A percentile compares a stretch with the other conserved stretches of the same genome.
phyloP scores from a whole-genome alignment of 2,113 vertebrate genomes.

The Fregata magnificens region DNA sequence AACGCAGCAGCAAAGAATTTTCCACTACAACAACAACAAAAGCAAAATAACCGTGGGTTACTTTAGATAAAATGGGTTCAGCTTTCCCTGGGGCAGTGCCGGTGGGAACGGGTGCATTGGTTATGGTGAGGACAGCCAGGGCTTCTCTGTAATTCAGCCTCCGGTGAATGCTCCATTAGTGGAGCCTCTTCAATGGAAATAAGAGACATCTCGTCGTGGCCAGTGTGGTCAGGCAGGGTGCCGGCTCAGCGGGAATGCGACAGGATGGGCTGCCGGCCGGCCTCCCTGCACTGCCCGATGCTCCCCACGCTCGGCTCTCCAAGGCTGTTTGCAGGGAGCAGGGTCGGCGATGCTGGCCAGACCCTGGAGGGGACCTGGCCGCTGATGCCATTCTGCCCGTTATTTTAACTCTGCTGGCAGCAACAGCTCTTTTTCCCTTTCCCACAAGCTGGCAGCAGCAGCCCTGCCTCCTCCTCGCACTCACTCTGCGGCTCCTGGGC shows the following conservation, averaged over 20 bases:
- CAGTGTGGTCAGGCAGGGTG: not conserved
- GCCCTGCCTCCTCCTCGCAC: not conserved
- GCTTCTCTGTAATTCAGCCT: not conserved
- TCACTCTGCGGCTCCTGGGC: fast-evolving
- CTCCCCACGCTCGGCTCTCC: not conserved
- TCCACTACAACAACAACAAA: not conserved
- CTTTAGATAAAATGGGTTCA: not conserved
- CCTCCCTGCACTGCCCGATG: not conserved
- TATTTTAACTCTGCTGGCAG: not conserved
- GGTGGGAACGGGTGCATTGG: not conserved
- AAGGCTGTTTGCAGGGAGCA: not conserved
- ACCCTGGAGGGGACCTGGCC: not conserved
- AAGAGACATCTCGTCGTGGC: fast-evolving
- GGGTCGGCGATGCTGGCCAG: not conserved
- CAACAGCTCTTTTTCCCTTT: not conserved
- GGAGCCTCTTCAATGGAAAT: not conserved
- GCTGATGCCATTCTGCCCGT: not conserved
- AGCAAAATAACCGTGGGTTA: not conserved
- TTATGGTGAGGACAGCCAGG: not conserved
- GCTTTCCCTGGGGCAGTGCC: fast-evolving
- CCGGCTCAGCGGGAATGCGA: fast-evolving
- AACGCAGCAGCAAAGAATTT: not conserved
- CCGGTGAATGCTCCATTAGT: not conserved
- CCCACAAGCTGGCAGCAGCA: not conserved
- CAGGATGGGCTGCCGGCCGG: not conserved